Conservation (phyloP, 2,888 invertebrate genomes). For the Lordiphosa fenestrarum region DNA sequence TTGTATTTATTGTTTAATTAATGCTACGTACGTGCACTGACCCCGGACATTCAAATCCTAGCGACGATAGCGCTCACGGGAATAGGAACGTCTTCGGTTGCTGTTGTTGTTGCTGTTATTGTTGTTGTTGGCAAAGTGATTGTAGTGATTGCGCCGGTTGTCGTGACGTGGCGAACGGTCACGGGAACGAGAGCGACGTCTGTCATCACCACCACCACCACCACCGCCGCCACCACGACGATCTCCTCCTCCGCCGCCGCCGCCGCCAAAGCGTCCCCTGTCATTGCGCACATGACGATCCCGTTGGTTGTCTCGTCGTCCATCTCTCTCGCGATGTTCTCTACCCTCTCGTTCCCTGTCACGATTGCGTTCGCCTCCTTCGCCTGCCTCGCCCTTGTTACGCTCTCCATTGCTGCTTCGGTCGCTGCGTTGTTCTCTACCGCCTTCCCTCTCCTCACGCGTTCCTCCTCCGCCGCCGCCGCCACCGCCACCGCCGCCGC, state of each 20-base stretch:
- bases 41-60: conserved; percentile 44
- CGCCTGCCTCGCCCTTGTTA: conserved; percentile 22
- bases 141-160: conserved; percentile 65
- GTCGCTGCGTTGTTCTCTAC: conserved; percentile 21
- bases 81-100: conserved; percentile 75
- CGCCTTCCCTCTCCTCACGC: conserved; percentile 21
- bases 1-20: conserved; percentile 40
- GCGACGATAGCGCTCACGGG: conserved; percentile 79
- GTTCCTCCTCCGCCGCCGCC: conserved; percentile 23
- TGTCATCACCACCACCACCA: conserved; percentile 42
- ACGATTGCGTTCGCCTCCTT: conserved; percentile 19
- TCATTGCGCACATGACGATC: conserved; percentile 64
- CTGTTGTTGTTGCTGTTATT: conserved; percentile 39
- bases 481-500: conserved; percentile 24
- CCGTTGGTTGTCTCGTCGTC: conserved; percentile 51
- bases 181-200: conserved; percentile 70
- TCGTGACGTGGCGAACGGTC: conserved; percentile 63
- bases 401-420: conserved; percentile 32
- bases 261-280: conserved; percentile 58
- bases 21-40: conserved; percentile 69
- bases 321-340: conserved; percentile 44
- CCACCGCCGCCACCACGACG: conserved; percentile 29
- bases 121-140: conserved; percentile 40
- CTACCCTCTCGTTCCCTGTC: conserved; percentile 41
- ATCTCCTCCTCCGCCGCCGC: conserved; percentile 36